Conservation (phyloP, 1,140 invertebrate genomes). For the Scaptomyza graminum region DNA sequence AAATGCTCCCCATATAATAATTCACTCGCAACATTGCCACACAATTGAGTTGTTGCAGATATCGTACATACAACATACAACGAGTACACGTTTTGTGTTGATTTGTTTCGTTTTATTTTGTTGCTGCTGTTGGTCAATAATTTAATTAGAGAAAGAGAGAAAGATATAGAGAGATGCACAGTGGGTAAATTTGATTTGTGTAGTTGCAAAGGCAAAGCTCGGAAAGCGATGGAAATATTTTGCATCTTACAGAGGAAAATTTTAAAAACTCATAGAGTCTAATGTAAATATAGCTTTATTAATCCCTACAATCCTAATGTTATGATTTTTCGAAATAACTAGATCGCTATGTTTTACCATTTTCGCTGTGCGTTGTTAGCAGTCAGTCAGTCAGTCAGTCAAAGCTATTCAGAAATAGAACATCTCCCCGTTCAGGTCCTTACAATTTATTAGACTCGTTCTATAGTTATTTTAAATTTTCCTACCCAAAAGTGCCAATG, state of each 20-base stretch:
- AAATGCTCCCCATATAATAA: slow-evolving; percentile 57
- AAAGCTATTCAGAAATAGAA: no score
- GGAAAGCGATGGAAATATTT: no score
- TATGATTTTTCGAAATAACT: no score
- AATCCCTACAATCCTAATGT: no score
- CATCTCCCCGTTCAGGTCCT: neutral
- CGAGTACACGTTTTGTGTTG: neutral
- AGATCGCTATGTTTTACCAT: no score
- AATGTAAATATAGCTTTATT: no score
- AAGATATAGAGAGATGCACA: neutral
- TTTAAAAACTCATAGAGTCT: no score
- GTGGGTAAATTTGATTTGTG: neutral
- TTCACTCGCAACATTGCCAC: slow-evolving; percentile 49
- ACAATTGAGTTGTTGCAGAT: slow-evolving; percentile 61
- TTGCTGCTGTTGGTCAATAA: slow-evolving; percentile 1
- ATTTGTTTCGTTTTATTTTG: neutral
- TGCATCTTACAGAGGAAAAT: no score
- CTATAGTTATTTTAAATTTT: neutral
- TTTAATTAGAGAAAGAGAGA: slow-evolving; percentile 6
- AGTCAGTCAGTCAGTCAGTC: no score
- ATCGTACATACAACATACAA: neutral
- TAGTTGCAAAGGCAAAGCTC: neutral
- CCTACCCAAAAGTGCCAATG: neutral
- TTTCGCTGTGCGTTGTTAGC: no score
- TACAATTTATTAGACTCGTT: neutral